Percentiles rank a stretch among this genome's conserved stretches.
Conservation (phyloP, 2,888 invertebrate genomes). For the Blastobasis lacticolella region DNA sequence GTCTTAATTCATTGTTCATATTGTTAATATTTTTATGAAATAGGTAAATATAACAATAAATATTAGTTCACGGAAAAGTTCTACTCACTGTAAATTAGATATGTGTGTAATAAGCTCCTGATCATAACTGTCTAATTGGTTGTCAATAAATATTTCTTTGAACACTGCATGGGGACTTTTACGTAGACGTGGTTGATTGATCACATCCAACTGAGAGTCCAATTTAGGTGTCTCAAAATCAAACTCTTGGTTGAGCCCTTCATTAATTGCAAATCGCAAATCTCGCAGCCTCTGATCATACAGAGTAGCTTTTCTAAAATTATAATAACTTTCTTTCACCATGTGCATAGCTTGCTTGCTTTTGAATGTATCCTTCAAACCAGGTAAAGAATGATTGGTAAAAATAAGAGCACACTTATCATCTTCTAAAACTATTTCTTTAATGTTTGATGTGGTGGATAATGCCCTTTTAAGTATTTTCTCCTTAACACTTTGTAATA, state of each 20-base stretch:
- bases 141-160: constrained; percentile 56
- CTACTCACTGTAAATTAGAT: constrained; percentile 58
- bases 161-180: constrained; percentile 65
- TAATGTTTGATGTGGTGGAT: constrained; percentile 15
- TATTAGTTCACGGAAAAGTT: constrained; percentile 1
- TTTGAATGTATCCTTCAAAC: constrained; percentile 44
- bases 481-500: constrained; percentile 56
- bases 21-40: not conserved
- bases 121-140: constrained; percentile 56
- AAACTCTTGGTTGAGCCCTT: constrained; percentile 61
- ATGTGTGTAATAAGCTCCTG: constrained; percentile 57
- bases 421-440: constrained; percentile 42
- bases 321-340: constrained; percentile 66
- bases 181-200: constrained; percentile 20
- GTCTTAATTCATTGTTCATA: not conserved
- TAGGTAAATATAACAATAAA: not conserved
- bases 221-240: constrained; percentile 25
- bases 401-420: constrained; percentile 62
- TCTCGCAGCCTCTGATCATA: constrained; percentile 64
- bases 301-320: constrained; percentile 61
- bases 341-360: constrained; percentile 50
- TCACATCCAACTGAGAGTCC: constrained; percentile 17
- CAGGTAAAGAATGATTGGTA: constrained; percentile 45
- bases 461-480: constrained; percentile 47
- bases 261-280: constrained; percentile 61